phyloP scores from a whole-genome alignment of 2,797 vertebrate species.

The Sylvia borin region DNA sequence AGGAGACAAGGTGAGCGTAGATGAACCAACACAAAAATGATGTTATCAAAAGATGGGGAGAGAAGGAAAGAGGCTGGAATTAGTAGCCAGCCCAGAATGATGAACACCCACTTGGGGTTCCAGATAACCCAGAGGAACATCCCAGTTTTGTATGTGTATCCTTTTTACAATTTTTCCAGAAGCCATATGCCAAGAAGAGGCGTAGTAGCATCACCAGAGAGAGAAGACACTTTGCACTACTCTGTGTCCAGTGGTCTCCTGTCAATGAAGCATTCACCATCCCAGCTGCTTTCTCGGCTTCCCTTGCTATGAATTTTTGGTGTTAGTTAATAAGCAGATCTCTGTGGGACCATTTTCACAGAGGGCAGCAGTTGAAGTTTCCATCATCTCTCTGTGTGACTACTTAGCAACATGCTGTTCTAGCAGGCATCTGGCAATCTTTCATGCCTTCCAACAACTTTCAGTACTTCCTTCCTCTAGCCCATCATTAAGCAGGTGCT shows the following conservation, averaged over 20 bases:
- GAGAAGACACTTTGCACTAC: neutral
- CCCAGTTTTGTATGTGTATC: neutral
- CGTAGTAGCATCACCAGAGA: neutral
- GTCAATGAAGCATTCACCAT: neutral
- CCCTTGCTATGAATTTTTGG: neutral
- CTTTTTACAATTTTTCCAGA: neutral
- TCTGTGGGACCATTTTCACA: slow-evolving; percentile 28
- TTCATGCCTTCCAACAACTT: neutral
- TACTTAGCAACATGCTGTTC: slow-evolving; percentile 24
- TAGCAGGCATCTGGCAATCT: slow-evolving; percentile 35
- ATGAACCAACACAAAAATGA: neutral
- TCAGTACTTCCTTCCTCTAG: neutral
- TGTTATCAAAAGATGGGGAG: neutral
- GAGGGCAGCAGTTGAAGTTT: neutral
- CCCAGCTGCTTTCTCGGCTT: neutral
- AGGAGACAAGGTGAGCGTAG: neutral
- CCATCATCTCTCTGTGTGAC: neutral
- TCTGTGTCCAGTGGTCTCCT: neutral
- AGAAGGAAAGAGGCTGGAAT: neutral
- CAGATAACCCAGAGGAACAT: neutral
- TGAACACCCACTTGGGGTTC: neutral
- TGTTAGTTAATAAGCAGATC: slow-evolving; percentile 12
- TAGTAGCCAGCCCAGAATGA: neutral
- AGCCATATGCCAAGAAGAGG: neutral
- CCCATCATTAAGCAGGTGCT: neutral